Evolutionary conservation across 2,888 invertebrate species (phyloP).

Genomic region (Philereme transversata): DNA sequence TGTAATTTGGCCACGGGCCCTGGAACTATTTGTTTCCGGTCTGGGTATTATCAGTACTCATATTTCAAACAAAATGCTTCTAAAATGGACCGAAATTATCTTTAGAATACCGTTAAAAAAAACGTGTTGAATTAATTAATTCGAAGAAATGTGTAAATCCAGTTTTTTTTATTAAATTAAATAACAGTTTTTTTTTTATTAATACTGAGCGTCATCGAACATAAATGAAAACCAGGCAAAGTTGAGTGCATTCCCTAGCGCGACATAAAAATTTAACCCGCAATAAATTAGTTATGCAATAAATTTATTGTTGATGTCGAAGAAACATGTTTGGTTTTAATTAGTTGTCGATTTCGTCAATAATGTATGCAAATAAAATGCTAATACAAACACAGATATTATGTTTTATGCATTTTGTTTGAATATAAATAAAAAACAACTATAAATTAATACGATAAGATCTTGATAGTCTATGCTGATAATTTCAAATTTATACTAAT

Average conservation of each 20-base stretch:
- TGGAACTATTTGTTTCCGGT: no score
- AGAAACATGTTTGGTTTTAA: constrained; percentile 45
- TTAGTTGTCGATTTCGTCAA: constrained; percentile 39
- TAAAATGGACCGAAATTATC: no score
- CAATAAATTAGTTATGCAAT: constrained; percentile 60
- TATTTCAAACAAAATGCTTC: no score
- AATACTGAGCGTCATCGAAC: background rate
- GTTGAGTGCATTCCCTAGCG: constrained; percentile 1
- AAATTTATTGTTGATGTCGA: constrained; percentile 56
- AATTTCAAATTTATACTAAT: constrained; percentile 17
- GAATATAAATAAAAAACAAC: constrained; percentile 18
- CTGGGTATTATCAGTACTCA: no score
- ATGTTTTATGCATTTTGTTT: constrained; percentile 29
- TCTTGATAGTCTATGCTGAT: constrained; percentile 18
- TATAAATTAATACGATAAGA: constrained; percentile 26
- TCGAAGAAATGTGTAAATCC: no score
- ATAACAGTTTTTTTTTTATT: no score
- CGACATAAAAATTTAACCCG: constrained; percentile 7
- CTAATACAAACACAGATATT: constrained; percentile 25
- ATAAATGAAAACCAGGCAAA: background rate
- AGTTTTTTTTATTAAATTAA: no score
- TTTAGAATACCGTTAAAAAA: no score
- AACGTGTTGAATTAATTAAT: no score
- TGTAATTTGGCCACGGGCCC: no score
- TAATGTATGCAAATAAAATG: constrained; percentile 41